Evolutionary conservation across 2,888 invertebrate genomes (phyloP), one percentile per base, ranked within the genome.

Genomic region (Drosophila testacea): DNA sequence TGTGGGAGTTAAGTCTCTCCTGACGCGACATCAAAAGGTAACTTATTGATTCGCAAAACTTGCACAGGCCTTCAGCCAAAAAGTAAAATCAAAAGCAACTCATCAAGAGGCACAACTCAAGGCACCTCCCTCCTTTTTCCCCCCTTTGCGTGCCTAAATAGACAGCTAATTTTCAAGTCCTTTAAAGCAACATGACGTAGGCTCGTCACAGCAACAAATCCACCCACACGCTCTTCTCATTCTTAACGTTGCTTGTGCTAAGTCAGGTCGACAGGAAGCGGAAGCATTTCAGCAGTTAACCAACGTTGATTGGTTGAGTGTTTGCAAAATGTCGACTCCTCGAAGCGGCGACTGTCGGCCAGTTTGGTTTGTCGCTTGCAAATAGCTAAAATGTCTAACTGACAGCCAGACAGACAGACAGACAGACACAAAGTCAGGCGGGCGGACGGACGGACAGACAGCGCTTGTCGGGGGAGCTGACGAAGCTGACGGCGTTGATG

Each of bases 241-340:
- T 10, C 36, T 7, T 10, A 13, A 16, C 44, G 36, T 4, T 11
- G 39, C 32, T 42, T 69, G 74, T 42, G 62, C 71, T 66, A 73
- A 79, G 81, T 69, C 70, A 69, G 69, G 65, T 47, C 75, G 78
- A 70, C 86, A 72, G 86, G 78, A 85, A 88, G 73, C 85, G 85
- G 85, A 85, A 85, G 86, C 86, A 85, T 85, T 85, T 85, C 83
- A 83, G 72, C 74, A 81, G 88, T 86, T 85, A 85, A 88, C 88
- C 81, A 85, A 73, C 88, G 80, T 76, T 85, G 85, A 85, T 88
- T 85, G 85, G 87, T 85, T 84, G 88, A 87, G 85, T 84, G 81
- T 80, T 82, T 76, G 82, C 67, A 51, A 79, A 77, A 83, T 71
- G 73, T 67, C 68, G 72, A 73, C 69, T 77, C 59, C 73, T 62